Base-by-base conservation (phyloP, 2,797 vertebrate species). In the Lepus oiostolus region DNA sequence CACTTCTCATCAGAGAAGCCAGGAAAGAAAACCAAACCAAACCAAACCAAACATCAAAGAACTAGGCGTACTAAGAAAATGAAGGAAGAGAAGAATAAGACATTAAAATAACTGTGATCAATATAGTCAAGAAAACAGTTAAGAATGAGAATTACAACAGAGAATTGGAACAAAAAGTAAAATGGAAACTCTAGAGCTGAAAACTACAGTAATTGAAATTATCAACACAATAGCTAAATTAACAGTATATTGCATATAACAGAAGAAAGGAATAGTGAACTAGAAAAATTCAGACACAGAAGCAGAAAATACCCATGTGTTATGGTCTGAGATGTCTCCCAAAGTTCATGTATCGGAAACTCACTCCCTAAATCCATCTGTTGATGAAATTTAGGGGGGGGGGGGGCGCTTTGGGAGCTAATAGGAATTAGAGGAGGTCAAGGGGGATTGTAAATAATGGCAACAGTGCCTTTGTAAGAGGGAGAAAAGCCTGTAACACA, bases 201-300 rank as follows among this genome's bases (percentile, higher is more conserved):
- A 70, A 71, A 90, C 60, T 54, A 90, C 35, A 79, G 21, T 88
- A 88, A 84, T 17, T 17, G 11, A 95, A 92, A 75, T 32, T 11
- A 92, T 28, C 60, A 81, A 67, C 75, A 52, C 19, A 88, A 16
- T 7, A 38, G 24, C 54, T 35, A 52, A 12, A 67, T 85, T 75
- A 85, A 85, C 5, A 75, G 32, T 72, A 60, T 30, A 26, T 12
- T 2, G 0, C 38, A 65, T 5, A 65, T 2, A 42, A 52, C 42
- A 83, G 63, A 72, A 72, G 47, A 83, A 4, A 91, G n/a, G 38
- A 60, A 68, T 12, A 47, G 10, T 77, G 30, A 50, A 47, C 62
- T 14, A 63, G 52, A 85, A 81, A 82, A 91, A 68, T 21, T 47
- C 42, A 47, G 42, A 1, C 42, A 42, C 3, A 4, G 30, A 52